Evolutionary conservation across 2,888 invertebrate species (phyloP).

Genomic region (Elgonia sp.): DNA sequence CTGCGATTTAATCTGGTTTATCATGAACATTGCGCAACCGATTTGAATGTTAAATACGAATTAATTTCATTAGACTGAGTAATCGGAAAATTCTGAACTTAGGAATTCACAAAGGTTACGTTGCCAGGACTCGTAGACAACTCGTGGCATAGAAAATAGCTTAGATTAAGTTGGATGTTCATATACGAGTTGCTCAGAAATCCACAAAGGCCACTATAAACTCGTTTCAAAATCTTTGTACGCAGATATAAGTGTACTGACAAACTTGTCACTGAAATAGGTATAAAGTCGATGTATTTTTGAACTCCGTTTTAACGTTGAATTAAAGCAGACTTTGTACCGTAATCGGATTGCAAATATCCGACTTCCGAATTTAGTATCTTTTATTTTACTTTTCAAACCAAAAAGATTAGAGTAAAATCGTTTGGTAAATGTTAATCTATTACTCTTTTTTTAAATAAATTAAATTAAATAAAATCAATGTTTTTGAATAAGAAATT

Average conservation of each 20-base stretch:
- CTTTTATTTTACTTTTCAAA: neutral
- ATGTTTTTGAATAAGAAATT: too few species aligned
- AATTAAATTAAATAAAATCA: too few species aligned
- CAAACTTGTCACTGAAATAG: conserved; percentile 12
- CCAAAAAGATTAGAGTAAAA: too few species aligned
- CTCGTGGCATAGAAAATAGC: conserved; percentile 35
- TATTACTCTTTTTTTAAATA: too few species aligned
- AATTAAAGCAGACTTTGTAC: neutral
- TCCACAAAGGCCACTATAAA: conserved; percentile 57
- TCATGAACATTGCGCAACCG: conserved; percentile 28
- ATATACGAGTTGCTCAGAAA: conserved; percentile 43
- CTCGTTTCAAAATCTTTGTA: conserved; percentile 38
- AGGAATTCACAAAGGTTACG: conserved; percentile 58
- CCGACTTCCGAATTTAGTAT: neutral
- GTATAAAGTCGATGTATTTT: conserved; percentile 27
- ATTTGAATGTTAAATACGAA: conserved; percentile 53
- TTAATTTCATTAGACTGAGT: conserved; percentile 51
- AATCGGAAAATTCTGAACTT: conserved; percentile 56
- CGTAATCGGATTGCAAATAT: conserved; percentile 6
- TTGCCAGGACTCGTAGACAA: neutral
- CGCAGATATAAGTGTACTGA: conserved; percentile 16
- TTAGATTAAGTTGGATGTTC: conserved; percentile 37
- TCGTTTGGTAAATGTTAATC: too few species aligned
- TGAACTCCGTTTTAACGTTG: neutral
- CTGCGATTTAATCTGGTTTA: too few species aligned